Conservation (phyloP, 2,888 invertebrate genomes). For the Zygogramma bicolorata region DNA sequence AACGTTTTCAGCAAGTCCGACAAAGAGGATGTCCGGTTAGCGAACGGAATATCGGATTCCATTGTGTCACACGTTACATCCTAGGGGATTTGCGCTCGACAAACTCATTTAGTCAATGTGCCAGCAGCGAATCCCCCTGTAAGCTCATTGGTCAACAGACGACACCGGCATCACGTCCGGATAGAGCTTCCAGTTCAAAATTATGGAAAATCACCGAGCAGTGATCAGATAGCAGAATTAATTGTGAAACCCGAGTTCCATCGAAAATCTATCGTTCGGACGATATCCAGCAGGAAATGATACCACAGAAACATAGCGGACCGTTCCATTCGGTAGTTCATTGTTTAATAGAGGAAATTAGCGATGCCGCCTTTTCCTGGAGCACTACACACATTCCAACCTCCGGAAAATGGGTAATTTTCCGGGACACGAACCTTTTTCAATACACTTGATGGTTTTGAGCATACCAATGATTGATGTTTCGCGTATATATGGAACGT, state of each 20-base stretch:
- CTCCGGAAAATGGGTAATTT: neutral
- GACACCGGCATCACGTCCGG: neutral
- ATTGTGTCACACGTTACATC: constrained; percentile 22
- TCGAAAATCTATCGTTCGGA: neutral
- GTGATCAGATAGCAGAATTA: neutral
- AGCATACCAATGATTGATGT: too few relatives aligned
- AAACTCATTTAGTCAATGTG: constrained; percentile 10
- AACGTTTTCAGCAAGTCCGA: constrained; percentile 27
- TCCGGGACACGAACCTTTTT: neutral
- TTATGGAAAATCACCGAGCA: neutral
- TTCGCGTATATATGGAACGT: too few relatives aligned
- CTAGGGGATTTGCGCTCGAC: constrained; percentile 34
- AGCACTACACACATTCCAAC: neutral
- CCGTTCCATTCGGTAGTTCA: neutral
- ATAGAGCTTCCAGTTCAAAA: neutral
- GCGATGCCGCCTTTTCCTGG: neutral
- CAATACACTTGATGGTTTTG: neutral
- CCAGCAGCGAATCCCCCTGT: neutral
- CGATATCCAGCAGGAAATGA: neutral
- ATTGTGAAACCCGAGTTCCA: neutral
- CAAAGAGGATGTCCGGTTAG: constrained; percentile 43
- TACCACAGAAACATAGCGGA: neutral
- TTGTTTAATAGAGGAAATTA: neutral
- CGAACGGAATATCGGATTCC: constrained; percentile 33
- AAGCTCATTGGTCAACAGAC: constrained; percentile 4